These are phyloP conservation scores for Notamacropus eugenii DNA, from an alignment of 2,797 vertebrate genomes.

Conservation along the genomic window DNA sequence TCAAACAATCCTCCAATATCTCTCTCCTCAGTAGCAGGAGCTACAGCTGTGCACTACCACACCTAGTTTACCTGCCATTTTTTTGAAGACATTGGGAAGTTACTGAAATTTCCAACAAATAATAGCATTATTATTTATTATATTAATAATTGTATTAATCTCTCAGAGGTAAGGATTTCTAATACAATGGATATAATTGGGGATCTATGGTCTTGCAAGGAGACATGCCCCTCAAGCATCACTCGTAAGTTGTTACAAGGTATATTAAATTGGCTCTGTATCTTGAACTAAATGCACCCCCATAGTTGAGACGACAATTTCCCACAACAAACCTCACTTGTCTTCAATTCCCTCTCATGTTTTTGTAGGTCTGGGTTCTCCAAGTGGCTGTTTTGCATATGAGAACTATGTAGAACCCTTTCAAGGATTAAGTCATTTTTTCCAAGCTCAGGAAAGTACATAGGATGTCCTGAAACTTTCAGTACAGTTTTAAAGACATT, in stretches of 20 bases:
- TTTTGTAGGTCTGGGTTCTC: neutral
- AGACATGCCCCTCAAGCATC: neutral
- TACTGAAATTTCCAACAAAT: neutral
- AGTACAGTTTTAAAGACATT: neutral
- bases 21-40: neutral
- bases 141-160: neutral
- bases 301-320: neutral
- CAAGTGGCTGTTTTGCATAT: neutral
- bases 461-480: neutral
- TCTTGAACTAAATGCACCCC: neutral
- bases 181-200: neutral
- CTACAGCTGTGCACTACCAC: neutral
- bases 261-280: neutral
- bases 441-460: neutral
- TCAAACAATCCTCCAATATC: neutral
- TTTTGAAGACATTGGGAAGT: neutral
- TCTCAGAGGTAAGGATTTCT: neutral
- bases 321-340: neutral
- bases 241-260: neutral
- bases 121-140: neutral
- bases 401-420: neutral
- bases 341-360: neutral
- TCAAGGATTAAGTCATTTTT: neutral
- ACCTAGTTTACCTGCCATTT: neutral
- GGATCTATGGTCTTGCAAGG: neutral